These are phyloP conservation scores for Drosophila dunni DNA, from an alignment of 1,140 invertebrate genomes.

Conservation along the genomic window DNA sequence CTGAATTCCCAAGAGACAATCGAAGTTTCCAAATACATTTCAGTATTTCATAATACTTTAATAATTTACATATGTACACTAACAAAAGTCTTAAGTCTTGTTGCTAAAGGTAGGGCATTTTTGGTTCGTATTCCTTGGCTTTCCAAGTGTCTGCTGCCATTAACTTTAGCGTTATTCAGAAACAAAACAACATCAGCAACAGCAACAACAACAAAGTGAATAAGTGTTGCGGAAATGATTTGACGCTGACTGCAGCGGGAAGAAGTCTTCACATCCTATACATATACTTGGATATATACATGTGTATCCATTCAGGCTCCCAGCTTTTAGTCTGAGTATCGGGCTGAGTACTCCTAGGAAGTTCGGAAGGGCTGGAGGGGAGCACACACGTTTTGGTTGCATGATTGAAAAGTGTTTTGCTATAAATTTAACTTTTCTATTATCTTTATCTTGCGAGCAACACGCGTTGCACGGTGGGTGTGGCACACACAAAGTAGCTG, in stretches of 20 bases:
- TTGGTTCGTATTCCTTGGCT: neutral
- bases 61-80: too few relatives aligned
- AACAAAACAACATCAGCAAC: slow-evolving; percentile 36
- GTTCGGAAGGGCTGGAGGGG: slow-evolving; percentile 6
- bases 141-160: slow-evolving; percentile 32
- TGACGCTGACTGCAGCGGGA: slow-evolving; percentile 40
- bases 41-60: neutral
- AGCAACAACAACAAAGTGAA: slow-evolving; percentile 48
- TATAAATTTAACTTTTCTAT: slow-evolving; percentile 73
- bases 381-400: slow-evolving; percentile 41
- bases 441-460: slow-evolving; percentile 68
- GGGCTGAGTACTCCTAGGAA: neutral
- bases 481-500: slow-evolving; percentile 30
- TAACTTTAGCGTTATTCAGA: slow-evolving; percentile 51
- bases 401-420: slow-evolving; percentile 77
- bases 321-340: neutral
- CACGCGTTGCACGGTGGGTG: slow-evolving; percentile 37
- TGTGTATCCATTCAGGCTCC: too few relatives aligned
- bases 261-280: slow-evolving; percentile 8
- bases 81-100: neutral
- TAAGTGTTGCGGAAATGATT: slow-evolving; percentile 80
- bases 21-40: neutral
- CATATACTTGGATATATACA: too few relatives aligned
- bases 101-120: neutral
- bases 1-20: too few relatives aligned